phyloP scores from a whole-genome alignment of 2,888 invertebrate genomes.

The Xestia sexstrigata region DNA sequence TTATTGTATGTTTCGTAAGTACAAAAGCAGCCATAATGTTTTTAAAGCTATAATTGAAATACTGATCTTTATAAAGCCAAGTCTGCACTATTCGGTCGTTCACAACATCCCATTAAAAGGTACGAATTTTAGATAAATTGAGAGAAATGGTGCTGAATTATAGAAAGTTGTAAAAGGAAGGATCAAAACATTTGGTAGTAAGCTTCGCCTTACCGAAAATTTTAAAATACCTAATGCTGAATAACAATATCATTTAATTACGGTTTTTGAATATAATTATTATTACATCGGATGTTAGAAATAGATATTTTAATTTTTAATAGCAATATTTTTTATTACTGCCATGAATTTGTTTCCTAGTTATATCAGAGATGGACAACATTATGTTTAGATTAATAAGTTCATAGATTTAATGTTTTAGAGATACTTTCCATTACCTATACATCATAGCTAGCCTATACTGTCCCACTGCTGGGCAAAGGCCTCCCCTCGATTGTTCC shows the following conservation, averaged over 20 bases:
- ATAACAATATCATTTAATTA: slow-evolving; percentile 34
- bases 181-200: slow-evolving; percentile 44
- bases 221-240: slow-evolving; percentile 22
- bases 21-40: slow-evolving; percentile 60
- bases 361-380: slow-evolving; percentile 33
- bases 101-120: slow-evolving; percentile 51
- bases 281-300: slow-evolving; percentile 19
- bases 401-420: background rate
- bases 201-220: slow-evolving; percentile 62
- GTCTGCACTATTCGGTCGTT: slow-evolving; percentile 65
- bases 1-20: slow-evolving; percentile 47
- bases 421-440: background rate
- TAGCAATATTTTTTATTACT: slow-evolving; percentile 2
- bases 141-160: slow-evolving; percentile 69
- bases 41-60: slow-evolving; percentile 28
- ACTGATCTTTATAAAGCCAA: slow-evolving; percentile 34
- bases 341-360: slow-evolving; percentile 23
- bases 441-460: background rate
- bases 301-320: slow-evolving; percentile 28
- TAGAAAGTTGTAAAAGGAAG: slow-evolving; percentile 46
- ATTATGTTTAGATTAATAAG: slow-evolving; percentile 1
- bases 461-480: background rate
- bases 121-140: slow-evolving; percentile 51
- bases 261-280: slow-evolving; percentile 16
- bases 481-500: background rate